These are phyloP conservation scores for Leptoteleia sp. DNA, from an alignment of 1,140 invertebrate genomes.

Conservation along the genomic window DNA sequence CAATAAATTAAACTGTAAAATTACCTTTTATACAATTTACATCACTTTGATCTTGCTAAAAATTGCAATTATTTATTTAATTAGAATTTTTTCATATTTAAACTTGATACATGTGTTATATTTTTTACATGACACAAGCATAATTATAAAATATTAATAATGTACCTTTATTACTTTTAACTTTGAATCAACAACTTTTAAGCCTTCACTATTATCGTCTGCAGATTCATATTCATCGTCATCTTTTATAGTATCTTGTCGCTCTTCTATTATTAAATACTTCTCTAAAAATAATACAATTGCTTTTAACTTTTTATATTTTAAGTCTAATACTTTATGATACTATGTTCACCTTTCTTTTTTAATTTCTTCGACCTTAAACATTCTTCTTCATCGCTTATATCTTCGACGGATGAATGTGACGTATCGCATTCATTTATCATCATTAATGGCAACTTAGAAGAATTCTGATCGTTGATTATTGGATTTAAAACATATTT, in stretches of 20 bases:
- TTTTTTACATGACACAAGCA: not conserved
- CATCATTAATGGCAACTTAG: not conserved
- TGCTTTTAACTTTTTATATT: conserved; percentile 4
- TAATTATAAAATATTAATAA: not conserved
- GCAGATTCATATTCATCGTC: not conserved
- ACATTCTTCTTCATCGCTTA: not conserved
- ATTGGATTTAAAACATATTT: not conserved
- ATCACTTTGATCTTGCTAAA: not conserved
- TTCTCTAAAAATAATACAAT: conserved; percentile 18
- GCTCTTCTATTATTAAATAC: not conserved
- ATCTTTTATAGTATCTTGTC: conserved; percentile 1
- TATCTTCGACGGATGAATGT: not conserved
- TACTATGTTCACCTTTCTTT: conserved; percentile 31
- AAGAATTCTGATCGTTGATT: not conserved
- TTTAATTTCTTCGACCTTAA: not conserved
- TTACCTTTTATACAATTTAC: not conserved
- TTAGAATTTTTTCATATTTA: too few relatives aligned
- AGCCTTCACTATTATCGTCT: not conserved
- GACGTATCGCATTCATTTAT: not conserved
- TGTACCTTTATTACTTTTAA: not conserved
- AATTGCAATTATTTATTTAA: not conserved
- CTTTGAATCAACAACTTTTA: too few relatives aligned
- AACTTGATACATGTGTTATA: not conserved
- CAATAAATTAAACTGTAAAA: not conserved
- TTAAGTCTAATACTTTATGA: too few relatives aligned